phyloP scores from a whole-genome alignment of 2,888 invertebrate species.

The Apantesis nais region DNA sequence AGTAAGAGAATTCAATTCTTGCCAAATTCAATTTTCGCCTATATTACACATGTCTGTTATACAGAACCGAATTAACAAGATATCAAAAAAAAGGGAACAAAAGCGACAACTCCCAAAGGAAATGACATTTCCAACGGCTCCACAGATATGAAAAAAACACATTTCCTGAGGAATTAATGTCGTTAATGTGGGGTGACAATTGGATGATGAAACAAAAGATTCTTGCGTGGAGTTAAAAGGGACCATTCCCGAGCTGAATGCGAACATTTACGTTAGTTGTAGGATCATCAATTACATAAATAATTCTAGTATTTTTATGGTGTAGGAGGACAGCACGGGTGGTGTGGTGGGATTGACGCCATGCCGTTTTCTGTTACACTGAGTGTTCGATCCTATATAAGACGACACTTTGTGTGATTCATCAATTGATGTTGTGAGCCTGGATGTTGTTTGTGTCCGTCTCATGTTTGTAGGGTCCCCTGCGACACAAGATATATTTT shows the following conservation, averaged over 20 bases:
- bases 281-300: not conserved
- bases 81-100: not conserved
- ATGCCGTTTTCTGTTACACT: too few species aligned
- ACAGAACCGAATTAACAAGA: not conserved
- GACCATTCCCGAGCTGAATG: not conserved
- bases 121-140: not conserved
- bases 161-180: not conserved
- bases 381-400: too few species aligned
- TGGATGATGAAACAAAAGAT: not conserved
- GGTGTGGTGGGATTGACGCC: too few species aligned
- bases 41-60: not conserved
- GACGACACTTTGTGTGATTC: too few species aligned
- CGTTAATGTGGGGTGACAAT: constrained; percentile 9
- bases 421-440: too few species aligned
- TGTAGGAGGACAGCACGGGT: too few species aligned
- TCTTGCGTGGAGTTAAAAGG: not conserved
- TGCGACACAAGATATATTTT: too few species aligned
- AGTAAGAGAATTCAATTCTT: too few species aligned
- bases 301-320: too few species aligned
- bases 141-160: not conserved
- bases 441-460: too few species aligned
- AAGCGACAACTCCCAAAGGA: not conserved
- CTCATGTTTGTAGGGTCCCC: too few species aligned
- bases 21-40: not conserved
- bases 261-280: not conserved